Evolutionary conservation across 2,797 vertebrate species (phyloP), one percentile per base, ranked within the genome.

Genomic region (Catharus ustulatus): DNA sequence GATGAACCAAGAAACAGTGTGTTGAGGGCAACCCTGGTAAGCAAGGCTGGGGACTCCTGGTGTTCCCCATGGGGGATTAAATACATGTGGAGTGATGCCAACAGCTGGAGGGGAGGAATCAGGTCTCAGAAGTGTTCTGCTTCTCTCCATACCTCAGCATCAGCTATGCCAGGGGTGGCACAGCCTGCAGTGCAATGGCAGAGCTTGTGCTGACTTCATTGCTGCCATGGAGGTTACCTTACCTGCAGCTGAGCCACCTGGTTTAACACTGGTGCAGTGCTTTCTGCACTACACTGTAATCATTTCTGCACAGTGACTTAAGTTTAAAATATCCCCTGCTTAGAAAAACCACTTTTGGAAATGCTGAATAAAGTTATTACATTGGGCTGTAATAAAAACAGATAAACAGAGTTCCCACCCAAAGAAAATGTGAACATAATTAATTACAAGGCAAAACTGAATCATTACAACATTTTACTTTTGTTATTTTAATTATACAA

Each of bases 401-500:
- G 32, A 72, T 63, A 84, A 85, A 71, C 4, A 19, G 13, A 73
- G 29, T 32, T 92, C 36, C 23, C 1, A 0, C 55, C 55, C 58
- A 71, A 91, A 85, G 51, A 83, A 88, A 83, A 84, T 11, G 6
- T 57, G 54, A 92, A 62, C 20, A n/a, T 36, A 64, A 75, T 91
- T 93, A 96, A 92, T 93, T 91, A 67, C 12, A 72, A 81, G 32
- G 29, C 54, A 74, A 84, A 94, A 48, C 3, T 26, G 80, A 93
- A 87, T 88, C 48, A 79, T 69, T 91, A 32, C 55, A 76, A 48
- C 32, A 27, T 49, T 59, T 13, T 36, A 22, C 8, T 78, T 74
- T 43, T 69, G 18, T 81, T 92, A 67, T 84, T 96, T 91, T 88
- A 87, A 75, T 94, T 89, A 54, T 38, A 84, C 12, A 61, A 87